These are phyloP conservation scores for Nomada ruficornis DNA, from an alignment of 2,888 invertebrate species.

Conservation along the genomic window DNA sequence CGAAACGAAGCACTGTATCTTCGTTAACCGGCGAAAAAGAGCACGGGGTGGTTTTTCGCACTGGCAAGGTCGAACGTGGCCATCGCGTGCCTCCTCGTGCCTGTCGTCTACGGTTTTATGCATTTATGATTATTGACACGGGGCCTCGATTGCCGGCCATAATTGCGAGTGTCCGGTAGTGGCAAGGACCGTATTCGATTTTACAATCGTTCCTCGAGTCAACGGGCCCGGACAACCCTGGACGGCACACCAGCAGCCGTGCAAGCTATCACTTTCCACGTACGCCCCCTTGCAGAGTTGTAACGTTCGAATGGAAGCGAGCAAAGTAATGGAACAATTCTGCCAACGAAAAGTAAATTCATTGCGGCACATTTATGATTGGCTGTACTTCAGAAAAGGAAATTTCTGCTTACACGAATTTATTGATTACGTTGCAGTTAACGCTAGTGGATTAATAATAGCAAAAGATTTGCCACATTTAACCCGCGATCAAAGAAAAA, in stretches of 20 bases:
- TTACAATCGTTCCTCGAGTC: conserved; percentile 26
- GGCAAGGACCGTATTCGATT: conserved; percentile 14
- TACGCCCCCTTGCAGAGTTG: too few relatives aligned
- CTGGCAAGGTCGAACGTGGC: conserved; percentile 52
- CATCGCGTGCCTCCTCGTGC: conserved; percentile 66
- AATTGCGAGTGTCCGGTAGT: conserved; percentile 33
- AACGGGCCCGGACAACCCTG: not conserved
- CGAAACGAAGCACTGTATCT: not conserved
- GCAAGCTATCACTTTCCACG: not conserved
- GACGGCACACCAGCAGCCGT: not conserved
- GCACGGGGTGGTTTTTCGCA: conserved; percentile 36
- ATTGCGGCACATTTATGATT: too few relatives aligned
- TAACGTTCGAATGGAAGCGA: too few relatives aligned
- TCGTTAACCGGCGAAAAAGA: conserved; percentile 4
- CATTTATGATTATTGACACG: conserved; percentile 76
- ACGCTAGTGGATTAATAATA: too few relatives aligned
- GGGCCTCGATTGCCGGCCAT: conserved; percentile 44
- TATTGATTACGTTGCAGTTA: too few relatives aligned
- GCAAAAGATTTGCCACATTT: too few relatives aligned
- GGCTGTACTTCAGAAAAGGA: too few relatives aligned
- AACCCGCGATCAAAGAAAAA: too few relatives aligned
- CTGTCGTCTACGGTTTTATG: conserved; percentile 70
- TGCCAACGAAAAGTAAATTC: too few relatives aligned
- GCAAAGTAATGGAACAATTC: too few relatives aligned
- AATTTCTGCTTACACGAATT: not conserved